Evolutionary conservation across 2,888 invertebrate species (phyloP).

Genomic region (Hofmannophila pseudospretella): DNA sequence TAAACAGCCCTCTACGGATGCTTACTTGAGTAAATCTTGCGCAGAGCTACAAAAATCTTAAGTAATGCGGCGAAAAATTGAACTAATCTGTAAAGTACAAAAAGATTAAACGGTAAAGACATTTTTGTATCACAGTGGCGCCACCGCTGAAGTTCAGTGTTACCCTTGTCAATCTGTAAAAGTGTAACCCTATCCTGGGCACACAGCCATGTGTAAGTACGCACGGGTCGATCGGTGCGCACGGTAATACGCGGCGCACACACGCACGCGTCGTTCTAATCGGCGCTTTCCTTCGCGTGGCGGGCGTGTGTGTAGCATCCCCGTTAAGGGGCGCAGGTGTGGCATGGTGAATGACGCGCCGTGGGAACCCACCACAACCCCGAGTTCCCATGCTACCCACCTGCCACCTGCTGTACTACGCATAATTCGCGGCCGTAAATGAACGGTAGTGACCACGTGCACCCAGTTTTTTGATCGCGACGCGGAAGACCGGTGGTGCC

Average conservation of each 20-base stretch:
- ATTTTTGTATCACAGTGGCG: too few relatives aligned
- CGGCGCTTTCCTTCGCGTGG: conserved; percentile 71
- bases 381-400: conserved; percentile 68
- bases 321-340: conserved; percentile 76
- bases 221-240: conserved; percentile 14
- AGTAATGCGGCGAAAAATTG: too few relatives aligned
- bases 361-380: conserved; percentile 72
- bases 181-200: conserved; percentile 33
- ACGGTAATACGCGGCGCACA: conserved; percentile 33
- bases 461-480: conserved; percentile 59
- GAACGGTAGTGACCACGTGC: conserved; percentile 79
- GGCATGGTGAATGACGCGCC: conserved; percentile 67
- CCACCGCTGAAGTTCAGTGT: too few relatives aligned
- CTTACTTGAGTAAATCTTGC: conserved; percentile 42
- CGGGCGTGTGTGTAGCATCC: conserved; percentile 68
- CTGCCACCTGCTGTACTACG: conserved; percentile 76
- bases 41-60: too few relatives aligned
- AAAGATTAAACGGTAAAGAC: too few relatives aligned
- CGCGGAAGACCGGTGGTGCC: conserved; percentile 69
- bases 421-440: conserved; percentile 77
- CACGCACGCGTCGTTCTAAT: conserved; percentile 47
- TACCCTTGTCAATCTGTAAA: too few relatives aligned
- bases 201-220: conserved; percentile 20
- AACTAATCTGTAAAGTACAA: too few relatives aligned
- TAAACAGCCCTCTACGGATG: conserved; percentile 46